Evolutionary conservation across 2,113 vertebrate species (phyloP), one percentile per base, ranked within the genome.

Genomic region (Cephalopterus ornatus): DNA sequence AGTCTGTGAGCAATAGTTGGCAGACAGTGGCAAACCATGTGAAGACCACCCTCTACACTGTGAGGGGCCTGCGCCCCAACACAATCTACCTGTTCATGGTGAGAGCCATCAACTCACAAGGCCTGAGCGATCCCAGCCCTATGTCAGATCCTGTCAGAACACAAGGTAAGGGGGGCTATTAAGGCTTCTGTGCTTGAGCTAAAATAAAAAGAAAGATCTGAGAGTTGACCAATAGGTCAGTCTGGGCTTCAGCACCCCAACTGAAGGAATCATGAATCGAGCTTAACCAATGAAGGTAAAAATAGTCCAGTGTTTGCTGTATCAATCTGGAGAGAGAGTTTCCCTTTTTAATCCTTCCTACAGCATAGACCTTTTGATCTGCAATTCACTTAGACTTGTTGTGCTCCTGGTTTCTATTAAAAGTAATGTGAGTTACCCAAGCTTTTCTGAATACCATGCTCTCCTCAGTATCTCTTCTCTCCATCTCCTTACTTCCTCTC

Each of bases 71-170:
- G 23, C 98, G 99, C 39, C 99, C 99, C 62, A 99, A 99, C 95
- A 99, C 99, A 37, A 99, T 99, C 96, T 99, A 99, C 97, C 97
- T 99, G 85, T 99, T 99, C 97, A 99, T 99, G 99, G 99, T 99
- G 73, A 99, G 99, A 96, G 99, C 99, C 3, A 99, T 99, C 97
- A 99, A 99, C 95, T 93, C 96, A 5, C 99, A 99, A 95, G 99
- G 99, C 49, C 98, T 99, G 91, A 99, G 99, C n/a, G 99, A 99
- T 89, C 99, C 99, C 10, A 99, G 99, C 78, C 98, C 99, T 14
- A 99, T 99, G 98, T 99, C 99, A 20, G 99, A 99, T 20, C 99
- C 99, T 11, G 99, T 99, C 71, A 97, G 99, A 67, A 99, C 99
- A 26, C 99, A 99, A 99, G 99, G 99, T 99, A 98, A 98, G 47